Conservation (phyloP, 2,888 invertebrate genomes). For the Phorcus lineatus region DNA sequence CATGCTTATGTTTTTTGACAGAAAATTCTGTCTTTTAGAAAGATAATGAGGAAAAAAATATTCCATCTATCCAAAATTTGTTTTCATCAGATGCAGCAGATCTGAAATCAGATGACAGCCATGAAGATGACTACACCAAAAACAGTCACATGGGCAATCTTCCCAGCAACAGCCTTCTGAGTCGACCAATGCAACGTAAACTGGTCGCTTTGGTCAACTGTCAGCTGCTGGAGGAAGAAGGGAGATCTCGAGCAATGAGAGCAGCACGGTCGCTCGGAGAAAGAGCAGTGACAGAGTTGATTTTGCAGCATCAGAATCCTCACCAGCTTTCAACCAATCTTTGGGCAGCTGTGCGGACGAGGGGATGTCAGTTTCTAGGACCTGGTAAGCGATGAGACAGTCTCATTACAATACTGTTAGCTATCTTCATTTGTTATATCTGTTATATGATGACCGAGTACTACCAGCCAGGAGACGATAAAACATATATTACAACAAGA, state of each 20-base stretch:
- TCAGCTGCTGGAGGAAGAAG: constrained; percentile 91
- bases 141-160: not conserved
- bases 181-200: constrained; percentile 96
- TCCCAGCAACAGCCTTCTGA: constrained; percentile 77
- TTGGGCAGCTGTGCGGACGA: constrained; percentile 96
- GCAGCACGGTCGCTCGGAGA: constrained; percentile 95
- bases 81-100: not conserved
- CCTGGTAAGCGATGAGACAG: constrained; percentile 79
- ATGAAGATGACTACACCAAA: not conserved
- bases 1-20: too few relatives aligned
- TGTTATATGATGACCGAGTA: too few relatives aligned
- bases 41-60: too few relatives aligned
- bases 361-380: constrained; percentile 98
- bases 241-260: constrained; percentile 76
- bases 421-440: too few relatives aligned
- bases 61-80: too few relatives aligned
- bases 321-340: constrained; percentile 94
- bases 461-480: too few relatives aligned
- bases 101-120: constrained; percentile 28
- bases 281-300: constrained; percentile 93
- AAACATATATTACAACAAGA: too few relatives aligned
- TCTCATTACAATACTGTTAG: too few relatives aligned
- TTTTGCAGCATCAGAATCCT: constrained; percentile 95
- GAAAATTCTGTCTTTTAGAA: too few relatives aligned
- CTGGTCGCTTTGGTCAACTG: constrained; percentile 94